phyloP scores from a whole-genome alignment of 2,113 vertebrate genomes.

The Nesogale talazaci region DNA sequence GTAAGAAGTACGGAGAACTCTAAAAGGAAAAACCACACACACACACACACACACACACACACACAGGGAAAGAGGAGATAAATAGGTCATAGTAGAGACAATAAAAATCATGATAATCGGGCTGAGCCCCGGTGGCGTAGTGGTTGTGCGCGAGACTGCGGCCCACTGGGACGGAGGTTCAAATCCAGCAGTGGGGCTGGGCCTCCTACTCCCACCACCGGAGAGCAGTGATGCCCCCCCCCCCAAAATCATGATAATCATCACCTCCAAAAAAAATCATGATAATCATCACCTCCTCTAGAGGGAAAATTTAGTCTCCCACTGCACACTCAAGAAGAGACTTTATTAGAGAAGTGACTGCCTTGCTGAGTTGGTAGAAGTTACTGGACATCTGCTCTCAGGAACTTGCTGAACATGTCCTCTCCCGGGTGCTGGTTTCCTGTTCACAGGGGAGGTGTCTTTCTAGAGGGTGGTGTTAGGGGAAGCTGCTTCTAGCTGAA shows the following conservation, averaged over 20 bases:
- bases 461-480: background rate
- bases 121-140: no score
- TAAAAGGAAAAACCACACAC: no score
- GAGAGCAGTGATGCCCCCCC: no score
- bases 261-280: no score
- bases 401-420: background rate
- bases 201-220: no score
- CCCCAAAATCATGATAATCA: background rate
- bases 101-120: no score
- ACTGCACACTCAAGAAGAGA: background rate
- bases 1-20: conserved; percentile 15
- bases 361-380: background rate
- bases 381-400: conserved; percentile 8
- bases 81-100: background rate
- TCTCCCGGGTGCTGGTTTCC: background rate
- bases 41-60: background rate
- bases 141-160: no score
- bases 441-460: background rate
- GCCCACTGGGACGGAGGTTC: no score
- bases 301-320: background rate
- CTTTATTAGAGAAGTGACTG: conserved; percentile 28
- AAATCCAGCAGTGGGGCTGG: no score
- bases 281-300: background rate
- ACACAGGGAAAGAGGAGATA: background rate
- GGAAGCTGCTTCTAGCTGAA: background rate